Evolutionary conservation across 2,113 vertebrate species (phyloP), one percentile per base, ranked within the genome.

Genomic region (Albula goreensis): DNA sequence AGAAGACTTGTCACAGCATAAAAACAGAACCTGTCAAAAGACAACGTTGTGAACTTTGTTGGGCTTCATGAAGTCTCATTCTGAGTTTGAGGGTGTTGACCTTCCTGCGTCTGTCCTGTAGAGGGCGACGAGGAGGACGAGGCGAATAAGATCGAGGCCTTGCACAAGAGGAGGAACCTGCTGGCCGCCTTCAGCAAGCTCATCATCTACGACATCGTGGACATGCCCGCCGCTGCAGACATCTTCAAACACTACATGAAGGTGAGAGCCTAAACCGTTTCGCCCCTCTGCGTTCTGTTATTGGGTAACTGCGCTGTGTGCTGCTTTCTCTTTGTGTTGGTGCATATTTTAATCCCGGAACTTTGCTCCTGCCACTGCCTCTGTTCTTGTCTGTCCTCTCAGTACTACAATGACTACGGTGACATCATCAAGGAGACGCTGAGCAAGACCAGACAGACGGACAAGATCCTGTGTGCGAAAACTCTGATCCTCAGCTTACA

Each of bases 221-320:
- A 99, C 92, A 99, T 99, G 98, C 97, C 98, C 3, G 97, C 98
- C 84, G 98, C 98, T 87, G 98, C 98, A 17, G 98, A 99, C 93
- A 99, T 99, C 94, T 99, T 99, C 95, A 99, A 99, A 91, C 98
- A 99, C 94, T 99, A 99, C 94, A 99, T 99, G 98, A 99, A 99
- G 98, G 98, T 99, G 94, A 86, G 63, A 31, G 50, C 9, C 0
- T 4, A 5, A 56, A 56, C 6, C 53, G 11, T 12, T 12, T 9
- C 2, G 2, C 7, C 53, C 12, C 53, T 12, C 53, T 56, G 2
- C 12, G 2, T 41, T 41, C 31, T 41, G 31, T 41, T 41, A 41
- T 41, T 41, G 31, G 31, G 31, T 41, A 41, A 41, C 31, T 41
- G 31, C 31, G 31, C 31, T 41, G 31, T 41, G 31, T 41, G 31